These are phyloP conservation scores for Micrasema longulum DNA, from an alignment of 1,140 invertebrate species.

Conservation along the genomic window DNA sequence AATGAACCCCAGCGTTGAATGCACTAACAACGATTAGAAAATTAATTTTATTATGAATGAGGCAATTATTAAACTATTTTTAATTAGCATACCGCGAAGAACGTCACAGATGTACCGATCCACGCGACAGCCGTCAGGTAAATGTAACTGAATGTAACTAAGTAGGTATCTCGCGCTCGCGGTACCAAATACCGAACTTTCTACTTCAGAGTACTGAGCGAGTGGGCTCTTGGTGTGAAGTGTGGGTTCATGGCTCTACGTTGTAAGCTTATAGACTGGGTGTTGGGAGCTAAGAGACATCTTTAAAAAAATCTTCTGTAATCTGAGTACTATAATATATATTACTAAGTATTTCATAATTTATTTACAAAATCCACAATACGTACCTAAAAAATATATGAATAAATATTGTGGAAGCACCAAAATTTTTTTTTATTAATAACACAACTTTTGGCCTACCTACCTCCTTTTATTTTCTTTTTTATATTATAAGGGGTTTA, in stretches of 20 bases:
- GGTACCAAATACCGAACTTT: conserved; percentile 39
- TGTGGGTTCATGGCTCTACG: background rate
- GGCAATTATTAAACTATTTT: conserved; percentile 18
- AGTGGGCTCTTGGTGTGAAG: conserved; percentile 4
- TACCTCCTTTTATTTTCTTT: no score
- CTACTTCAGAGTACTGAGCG: conserved; percentile 4
- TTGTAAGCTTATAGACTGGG: no score
- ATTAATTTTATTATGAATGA: conserved; percentile 17
- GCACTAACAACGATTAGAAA: conserved; percentile 3
- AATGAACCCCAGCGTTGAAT: background rate
- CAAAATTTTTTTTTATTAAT: no score
- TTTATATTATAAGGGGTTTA: no score
- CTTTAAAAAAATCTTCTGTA: no score
- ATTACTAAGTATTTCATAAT: no score
- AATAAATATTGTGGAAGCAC: no score
- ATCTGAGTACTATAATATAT: no score
- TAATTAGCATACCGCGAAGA: conserved; percentile 25
- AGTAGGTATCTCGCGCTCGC: conserved; percentile 23
- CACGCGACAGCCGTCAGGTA: conserved; percentile 32
- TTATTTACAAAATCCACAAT: no score
- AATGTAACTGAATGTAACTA: conserved; percentile 25
- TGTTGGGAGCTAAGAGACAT: no score
- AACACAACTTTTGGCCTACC: no score
- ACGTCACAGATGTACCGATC: conserved; percentile 19
- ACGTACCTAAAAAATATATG: no score